Evolutionary conservation across 2,113 vertebrate genomes (phyloP).

Genomic region (Psittacula cyanocephala): DNA sequence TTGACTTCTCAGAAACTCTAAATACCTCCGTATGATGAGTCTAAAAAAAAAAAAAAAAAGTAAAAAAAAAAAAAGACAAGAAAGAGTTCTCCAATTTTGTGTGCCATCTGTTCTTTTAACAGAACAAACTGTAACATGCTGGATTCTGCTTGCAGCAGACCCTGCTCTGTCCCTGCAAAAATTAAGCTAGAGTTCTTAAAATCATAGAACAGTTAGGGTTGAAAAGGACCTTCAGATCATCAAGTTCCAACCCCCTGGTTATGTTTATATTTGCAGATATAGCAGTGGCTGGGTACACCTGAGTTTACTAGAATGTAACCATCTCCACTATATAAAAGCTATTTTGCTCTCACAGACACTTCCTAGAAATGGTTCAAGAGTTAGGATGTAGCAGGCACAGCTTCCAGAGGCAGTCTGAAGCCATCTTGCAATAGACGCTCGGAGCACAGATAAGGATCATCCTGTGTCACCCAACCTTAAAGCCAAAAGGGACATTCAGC

Average conservation of each 20-base stretch:
- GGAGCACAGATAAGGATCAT: background rate
- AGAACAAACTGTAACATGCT: background rate
- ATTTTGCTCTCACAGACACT: background rate
- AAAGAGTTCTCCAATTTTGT: background rate
- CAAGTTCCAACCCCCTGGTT: background rate
- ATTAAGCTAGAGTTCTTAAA: background rate
- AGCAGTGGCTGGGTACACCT: background rate
- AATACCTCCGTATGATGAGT: no score
- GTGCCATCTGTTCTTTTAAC: background rate
- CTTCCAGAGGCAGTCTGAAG: background rate
- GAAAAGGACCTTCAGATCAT: background rate
- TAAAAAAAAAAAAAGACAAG: no score
- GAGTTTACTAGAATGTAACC: background rate
- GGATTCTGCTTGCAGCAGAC: background rate
- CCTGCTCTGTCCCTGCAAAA: background rate
- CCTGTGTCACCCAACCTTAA: background rate
- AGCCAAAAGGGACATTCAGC: background rate
- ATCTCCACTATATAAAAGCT: background rate
- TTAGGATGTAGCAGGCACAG: background rate
- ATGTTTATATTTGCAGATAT: background rate
- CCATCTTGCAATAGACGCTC: background rate
- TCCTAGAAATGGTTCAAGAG: background rate
- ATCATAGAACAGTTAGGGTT: background rate
- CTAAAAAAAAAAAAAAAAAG: no score
- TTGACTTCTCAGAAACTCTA: no score